Evolutionary conservation across 2,888 invertebrate species (phyloP), one percentile per base, ranked within the genome.

Genomic region (Eristalis tenax): DNA sequence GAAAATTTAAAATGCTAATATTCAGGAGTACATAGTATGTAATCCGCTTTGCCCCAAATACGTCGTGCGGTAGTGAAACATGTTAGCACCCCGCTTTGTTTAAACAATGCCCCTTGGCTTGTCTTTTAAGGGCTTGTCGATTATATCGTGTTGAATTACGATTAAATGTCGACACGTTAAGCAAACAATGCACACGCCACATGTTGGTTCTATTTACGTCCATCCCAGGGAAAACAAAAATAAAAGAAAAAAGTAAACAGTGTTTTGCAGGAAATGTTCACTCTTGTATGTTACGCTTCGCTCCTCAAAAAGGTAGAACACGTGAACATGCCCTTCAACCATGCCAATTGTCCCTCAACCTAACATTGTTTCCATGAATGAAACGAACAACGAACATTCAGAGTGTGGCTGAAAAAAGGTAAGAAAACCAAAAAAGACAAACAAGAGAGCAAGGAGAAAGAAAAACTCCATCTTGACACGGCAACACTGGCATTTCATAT

Each of bases 241-340:
- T 38, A 63, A 78, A 38, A 59, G 70, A 79, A 50, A 59, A 64
- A 43, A 18, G 50, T 50, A 50, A 50, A 50, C 50, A 50, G 18
- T 5, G n/a, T 79, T 79, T 79, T 59, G 26, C 4, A 32, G 68
- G 26, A 76, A 66, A 10, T 68, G 4, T 38, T 38, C 35, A 28
- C 23, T 61, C 23, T 63, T 56, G 65, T 56, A 64, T 23, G 43
- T 50, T 69, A 64, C 63, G 77, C 28, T 71, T 79, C 70, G 65
- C 40, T 35, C 57, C 69, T 38, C 28, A 56, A 57, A 79, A 79
- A 38, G 50, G 18, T 57, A 65, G 69, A 78, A 78, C 78, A 66
- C 65, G 79, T 71, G 70, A 71, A 71, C 40, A 71, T 66, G 57
- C 65, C 79, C 79, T 79, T 71, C 65, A 71, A 65, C 28, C 40